These are phyloP conservation scores for Chromis chromis DNA, from an alignment of 2,797 vertebrate genomes.

Conservation along the genomic window DNA sequence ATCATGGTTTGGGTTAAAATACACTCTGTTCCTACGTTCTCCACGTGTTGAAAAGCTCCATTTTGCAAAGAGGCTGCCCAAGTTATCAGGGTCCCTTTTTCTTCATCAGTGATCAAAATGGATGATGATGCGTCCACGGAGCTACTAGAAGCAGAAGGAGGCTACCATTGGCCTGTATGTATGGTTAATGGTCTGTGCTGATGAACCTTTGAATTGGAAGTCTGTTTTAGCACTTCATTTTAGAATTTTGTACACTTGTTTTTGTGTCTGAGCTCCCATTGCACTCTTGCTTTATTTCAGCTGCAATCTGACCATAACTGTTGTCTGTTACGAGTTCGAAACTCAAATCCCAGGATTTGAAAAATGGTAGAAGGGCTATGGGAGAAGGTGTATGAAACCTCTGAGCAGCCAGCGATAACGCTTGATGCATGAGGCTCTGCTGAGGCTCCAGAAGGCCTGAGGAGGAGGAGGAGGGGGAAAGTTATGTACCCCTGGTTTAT, in stretches of 20 bases:
- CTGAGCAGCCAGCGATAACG: slow-evolving; percentile 17
- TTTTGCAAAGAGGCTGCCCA: too few species aligned
- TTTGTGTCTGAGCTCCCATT: neutral
- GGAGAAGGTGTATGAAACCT: neutral
- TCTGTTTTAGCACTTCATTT: too few species aligned
- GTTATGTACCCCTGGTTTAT: slow-evolving; percentile 33
- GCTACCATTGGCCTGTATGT: too few species aligned
- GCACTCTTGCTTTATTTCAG: neutral
- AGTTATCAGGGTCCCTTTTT: too few species aligned
- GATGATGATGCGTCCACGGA: too few species aligned
- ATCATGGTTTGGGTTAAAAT: too few species aligned
- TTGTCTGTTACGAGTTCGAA: neutral
- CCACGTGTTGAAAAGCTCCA: too few species aligned
- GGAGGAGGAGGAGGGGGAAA: slow-evolving; percentile 13
- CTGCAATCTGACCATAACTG: slow-evolving; percentile 3
- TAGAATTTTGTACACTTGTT: neutral
- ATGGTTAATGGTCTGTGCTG: too few species aligned
- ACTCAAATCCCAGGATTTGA: slow-evolving; percentile 6
- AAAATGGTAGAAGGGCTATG: slow-evolving; percentile 5
- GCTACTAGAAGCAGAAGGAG: too few species aligned
- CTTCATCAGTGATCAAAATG: too few species aligned
- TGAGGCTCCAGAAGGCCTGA: slow-evolving; percentile 19
- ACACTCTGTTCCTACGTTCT: too few species aligned
- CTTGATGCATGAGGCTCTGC: slow-evolving; percentile 29
- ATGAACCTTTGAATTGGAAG: too few species aligned